These are phyloP conservation scores for Nylanderia fulva DNA, from an alignment of 1,140 invertebrate species.

Conservation along the genomic window DNA sequence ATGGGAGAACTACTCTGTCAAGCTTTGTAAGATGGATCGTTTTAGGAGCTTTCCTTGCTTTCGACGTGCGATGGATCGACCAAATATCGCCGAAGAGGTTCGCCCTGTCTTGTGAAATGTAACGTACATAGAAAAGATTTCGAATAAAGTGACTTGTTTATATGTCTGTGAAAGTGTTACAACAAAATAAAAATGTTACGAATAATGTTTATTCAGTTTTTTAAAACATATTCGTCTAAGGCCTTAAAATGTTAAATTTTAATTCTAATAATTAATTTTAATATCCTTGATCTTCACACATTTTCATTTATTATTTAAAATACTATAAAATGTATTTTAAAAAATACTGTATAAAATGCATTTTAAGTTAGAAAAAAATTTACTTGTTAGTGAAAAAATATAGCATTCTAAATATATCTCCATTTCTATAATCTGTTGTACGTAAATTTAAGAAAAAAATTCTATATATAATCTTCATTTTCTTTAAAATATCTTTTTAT, in stretches of 20 bases:
- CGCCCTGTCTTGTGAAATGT: conserved; percentile 33
- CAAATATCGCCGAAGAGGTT: conserved; percentile 49
- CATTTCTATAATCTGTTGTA: no score
- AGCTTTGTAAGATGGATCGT: conserved; percentile 62
- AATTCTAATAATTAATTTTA: background rate
- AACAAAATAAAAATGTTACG: background rate
- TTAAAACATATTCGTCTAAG: background rate
- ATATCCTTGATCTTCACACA: background rate
- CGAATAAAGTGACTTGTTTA: conserved; percentile 39
- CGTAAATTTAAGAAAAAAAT: no score
- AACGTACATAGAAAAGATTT: conserved; percentile 45
- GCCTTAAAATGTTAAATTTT: background rate
- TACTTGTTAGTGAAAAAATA: background rate
- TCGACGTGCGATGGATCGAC: conserved; percentile 40
- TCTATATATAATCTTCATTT: background rate
- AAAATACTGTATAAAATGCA: background rate
- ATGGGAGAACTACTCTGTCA: conserved; percentile 59
- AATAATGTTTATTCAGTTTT: background rate
- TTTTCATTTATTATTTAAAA: background rate
- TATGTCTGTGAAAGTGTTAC: background rate
- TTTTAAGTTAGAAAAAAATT: background rate
- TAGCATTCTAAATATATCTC: background rate
- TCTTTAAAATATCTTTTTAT: background rate
- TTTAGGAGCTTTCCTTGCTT: conserved; percentile 35
- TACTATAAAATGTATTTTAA: background rate